Evolutionary conservation across 2,797 vertebrate species (phyloP).

Genomic region (Carcharodon carcharias): DNA sequence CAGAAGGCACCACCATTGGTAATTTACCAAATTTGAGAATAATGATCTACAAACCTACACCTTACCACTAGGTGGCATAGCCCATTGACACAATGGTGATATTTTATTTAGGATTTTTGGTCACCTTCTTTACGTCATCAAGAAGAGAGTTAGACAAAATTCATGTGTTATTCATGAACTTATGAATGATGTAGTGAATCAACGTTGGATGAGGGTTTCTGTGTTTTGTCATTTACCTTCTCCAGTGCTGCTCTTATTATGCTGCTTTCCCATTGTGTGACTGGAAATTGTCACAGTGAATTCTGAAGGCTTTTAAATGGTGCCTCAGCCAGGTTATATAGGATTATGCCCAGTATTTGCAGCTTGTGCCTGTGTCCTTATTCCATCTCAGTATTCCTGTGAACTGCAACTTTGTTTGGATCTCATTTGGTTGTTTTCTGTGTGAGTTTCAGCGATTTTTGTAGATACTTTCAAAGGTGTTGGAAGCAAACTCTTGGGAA

Average conservation of each 20-base stretch:
- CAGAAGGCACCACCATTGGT: neutral
- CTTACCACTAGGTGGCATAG: constrained; percentile 1
- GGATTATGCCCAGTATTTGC: neutral
- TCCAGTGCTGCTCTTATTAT: neutral
- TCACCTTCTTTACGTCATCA: neutral
- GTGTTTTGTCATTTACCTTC: neutral
- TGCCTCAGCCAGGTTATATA: neutral
- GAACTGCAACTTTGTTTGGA: neutral
- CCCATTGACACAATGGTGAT: neutral
- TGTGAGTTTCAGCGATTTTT: neutral
- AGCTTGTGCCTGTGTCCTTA: neutral
- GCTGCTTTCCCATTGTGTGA: neutral
- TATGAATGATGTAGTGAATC: neutral
- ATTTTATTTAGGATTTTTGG: neutral
- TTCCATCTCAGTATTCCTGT: neutral
- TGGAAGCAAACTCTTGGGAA: neutral
- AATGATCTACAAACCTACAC: neutral
- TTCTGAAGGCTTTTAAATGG: neutral
- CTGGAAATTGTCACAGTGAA: neutral
- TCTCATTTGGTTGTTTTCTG: neutral
- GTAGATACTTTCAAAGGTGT: neutral
- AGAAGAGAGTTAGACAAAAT: neutral
- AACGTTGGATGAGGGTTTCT: neutral
- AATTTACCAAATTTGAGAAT: neutral
- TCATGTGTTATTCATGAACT: neutral